Evolutionary conservation across 2,113 vertebrate species (phyloP).

Genomic region (Trematocara unimaculatum): DNA sequence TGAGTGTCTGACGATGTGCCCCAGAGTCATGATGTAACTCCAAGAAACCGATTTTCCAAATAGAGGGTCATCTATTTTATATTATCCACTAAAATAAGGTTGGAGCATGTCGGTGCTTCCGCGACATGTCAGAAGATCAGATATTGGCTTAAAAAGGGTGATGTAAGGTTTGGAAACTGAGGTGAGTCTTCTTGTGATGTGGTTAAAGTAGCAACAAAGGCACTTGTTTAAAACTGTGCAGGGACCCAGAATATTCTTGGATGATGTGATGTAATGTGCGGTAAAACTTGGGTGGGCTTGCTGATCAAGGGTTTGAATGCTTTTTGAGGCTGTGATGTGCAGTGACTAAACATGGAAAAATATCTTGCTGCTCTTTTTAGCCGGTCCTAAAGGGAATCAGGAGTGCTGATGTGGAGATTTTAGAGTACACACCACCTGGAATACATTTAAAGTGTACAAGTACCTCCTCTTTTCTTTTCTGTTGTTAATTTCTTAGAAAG

Average conservation of each 20-base stretch:
- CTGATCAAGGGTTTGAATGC: slow-evolving; percentile 12
- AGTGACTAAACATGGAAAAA: background rate
- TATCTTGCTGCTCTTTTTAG: background rate
- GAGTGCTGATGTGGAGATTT: background rate
- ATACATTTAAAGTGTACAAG: background rate
- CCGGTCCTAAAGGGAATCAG: background rate
- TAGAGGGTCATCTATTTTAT: slow-evolving; percentile 40
- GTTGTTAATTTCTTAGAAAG: background rate
- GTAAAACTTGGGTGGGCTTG: slow-evolving; percentile 41
- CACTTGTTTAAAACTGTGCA: background rate
- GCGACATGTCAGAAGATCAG: background rate
- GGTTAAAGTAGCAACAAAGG: slow-evolving; percentile 31
- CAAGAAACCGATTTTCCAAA: slow-evolving; percentile 33
- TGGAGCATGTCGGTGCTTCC: background rate
- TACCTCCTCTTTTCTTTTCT: background rate
- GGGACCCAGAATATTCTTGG: background rate
- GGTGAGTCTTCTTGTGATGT: slow-evolving; percentile 6
- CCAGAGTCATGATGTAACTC: slow-evolving; percentile 54
- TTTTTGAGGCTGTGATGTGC: background rate
- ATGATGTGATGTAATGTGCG: slow-evolving; percentile 42
- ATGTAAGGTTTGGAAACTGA: slow-evolving; percentile 54
- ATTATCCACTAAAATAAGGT: slow-evolving; percentile 21
- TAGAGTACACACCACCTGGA: background rate
- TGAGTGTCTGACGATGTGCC: background rate
- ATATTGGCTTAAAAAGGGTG: slow-evolving; percentile 26